phyloP scores from a whole-genome alignment of 2,888 invertebrate genomes.

The Cetonia aurata region DNA sequence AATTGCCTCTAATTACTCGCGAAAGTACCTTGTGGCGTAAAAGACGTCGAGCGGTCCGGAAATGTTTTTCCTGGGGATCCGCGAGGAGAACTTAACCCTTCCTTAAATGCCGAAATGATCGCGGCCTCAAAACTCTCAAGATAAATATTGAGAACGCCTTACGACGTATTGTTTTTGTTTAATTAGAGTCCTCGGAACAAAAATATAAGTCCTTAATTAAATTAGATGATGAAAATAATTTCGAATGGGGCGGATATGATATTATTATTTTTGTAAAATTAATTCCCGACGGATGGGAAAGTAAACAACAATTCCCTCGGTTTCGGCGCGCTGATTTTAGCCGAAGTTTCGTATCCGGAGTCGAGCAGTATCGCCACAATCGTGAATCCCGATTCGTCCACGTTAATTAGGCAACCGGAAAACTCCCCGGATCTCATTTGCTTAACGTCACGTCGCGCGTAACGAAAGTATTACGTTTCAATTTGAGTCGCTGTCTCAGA shows the following conservation, averaged over 20 bases:
- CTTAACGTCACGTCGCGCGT: slow-evolving; percentile 53
- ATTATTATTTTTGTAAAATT: too few species aligned
- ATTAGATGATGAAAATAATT: slow-evolving; percentile 45
- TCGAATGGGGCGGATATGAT: too few species aligned
- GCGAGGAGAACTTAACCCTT: slow-evolving; percentile 21
- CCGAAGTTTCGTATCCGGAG: too few species aligned
- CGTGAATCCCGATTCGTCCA: slow-evolving; percentile 3
- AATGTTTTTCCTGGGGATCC: slow-evolving; percentile 50
- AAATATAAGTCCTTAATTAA: slow-evolving; percentile 63
- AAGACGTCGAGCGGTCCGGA: slow-evolving; percentile 61
- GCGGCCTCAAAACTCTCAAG: slow-evolving; percentile 34
- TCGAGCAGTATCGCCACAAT: too few species aligned
- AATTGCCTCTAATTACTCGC: slow-evolving; percentile 70
- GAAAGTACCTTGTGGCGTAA: slow-evolving; percentile 69
- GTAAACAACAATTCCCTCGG: too few species aligned
- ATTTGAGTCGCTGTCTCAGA: slow-evolving; percentile 66
- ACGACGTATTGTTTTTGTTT: slow-evolving; percentile 63
- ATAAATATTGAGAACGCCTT: slow-evolving; percentile 44
- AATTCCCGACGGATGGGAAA: too few species aligned
- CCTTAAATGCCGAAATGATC: slow-evolving; percentile 6
- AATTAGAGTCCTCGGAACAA: slow-evolving; percentile 63
- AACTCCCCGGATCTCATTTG: slow-evolving; percentile 49
- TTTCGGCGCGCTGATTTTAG: too few species aligned
- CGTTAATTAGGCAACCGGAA: slow-evolving; percentile 38
- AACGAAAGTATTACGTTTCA: slow-evolving; percentile 61